Conservation (phyloP, 2,113 vertebrate species). For the Pantherophis guttatus region DNA sequence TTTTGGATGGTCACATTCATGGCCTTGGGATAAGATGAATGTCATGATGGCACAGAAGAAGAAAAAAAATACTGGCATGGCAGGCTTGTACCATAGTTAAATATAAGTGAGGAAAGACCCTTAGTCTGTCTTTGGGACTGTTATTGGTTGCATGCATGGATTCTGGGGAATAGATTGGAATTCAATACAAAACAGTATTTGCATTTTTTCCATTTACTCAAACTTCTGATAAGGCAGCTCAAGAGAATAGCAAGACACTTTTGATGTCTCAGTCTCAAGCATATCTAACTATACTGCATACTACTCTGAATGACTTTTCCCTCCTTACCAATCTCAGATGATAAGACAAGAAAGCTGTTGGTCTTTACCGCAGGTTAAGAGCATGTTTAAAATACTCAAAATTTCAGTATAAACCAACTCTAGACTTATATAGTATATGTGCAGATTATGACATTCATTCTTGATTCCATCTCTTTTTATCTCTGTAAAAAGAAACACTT, state of each 20-base stretch:
- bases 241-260: neutral
- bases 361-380: neutral
- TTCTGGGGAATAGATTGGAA: neutral
- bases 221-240: neutral
- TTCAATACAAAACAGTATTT: neutral
- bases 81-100: neutral
- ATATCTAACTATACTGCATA: neutral
- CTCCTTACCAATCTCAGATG: neutral
- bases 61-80: neutral
- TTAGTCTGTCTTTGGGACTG: neutral
- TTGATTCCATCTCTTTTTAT: neutral
- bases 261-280: neutral
- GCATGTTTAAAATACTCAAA: neutral
- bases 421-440: neutral
- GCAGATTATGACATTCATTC: neutral
- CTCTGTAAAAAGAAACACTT: neutral
- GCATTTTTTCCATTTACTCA: neutral
- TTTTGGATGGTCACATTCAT: neutral
- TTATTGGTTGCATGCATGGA: neutral
- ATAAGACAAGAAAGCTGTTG: neutral
- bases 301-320: neutral
- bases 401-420: neutral
- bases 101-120: neutral
- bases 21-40: neutral
- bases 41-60: neutral